These are phyloP conservation scores for Heliocidaris erythrogramma DNA, from an alignment of 35 echinoderm and acorn worm species.

Conservation along the genomic window DNA sequence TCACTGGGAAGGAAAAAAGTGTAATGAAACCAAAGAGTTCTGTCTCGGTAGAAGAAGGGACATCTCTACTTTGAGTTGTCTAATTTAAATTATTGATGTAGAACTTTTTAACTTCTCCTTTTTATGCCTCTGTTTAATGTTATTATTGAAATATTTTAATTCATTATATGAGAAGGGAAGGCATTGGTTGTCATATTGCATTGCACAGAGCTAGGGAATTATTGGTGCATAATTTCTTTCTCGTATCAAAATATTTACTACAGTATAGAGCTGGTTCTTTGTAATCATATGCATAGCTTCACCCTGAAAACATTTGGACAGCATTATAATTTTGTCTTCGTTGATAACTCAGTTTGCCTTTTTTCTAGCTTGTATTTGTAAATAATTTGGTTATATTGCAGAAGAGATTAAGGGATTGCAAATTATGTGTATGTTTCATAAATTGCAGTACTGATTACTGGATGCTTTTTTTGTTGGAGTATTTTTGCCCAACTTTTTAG, in stretches of 20 bases:
- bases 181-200: no score
- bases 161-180: no score
- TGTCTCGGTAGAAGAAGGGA: no score
- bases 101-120: not conserved
- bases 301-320: not conserved
- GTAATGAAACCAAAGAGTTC: no score
- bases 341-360: not conserved
- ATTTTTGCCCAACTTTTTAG: not conserved
- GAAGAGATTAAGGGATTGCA: not conserved
- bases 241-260: not conserved
- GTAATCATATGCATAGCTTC: not conserved
- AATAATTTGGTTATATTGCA: slow-evolving; percentile 5
- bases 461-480: not conserved
- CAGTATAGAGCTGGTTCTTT: not conserved
- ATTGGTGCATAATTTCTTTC: no score
- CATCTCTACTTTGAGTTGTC: not conserved
- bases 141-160: not conserved
- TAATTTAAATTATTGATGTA: not conserved
- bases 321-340: not conserved
- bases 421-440: not conserved
- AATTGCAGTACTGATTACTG: not conserved
- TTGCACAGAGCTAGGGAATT: no score
- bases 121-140: no score
- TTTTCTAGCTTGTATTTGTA: slow-evolving; percentile 5
- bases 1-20: no score